A percentile compares a stretch with the other conserved stretches of the same genome.
Evolutionary conservation across 2,888 invertebrate genomes (phyloP).

Genomic region (Meta bourneti): DNA sequence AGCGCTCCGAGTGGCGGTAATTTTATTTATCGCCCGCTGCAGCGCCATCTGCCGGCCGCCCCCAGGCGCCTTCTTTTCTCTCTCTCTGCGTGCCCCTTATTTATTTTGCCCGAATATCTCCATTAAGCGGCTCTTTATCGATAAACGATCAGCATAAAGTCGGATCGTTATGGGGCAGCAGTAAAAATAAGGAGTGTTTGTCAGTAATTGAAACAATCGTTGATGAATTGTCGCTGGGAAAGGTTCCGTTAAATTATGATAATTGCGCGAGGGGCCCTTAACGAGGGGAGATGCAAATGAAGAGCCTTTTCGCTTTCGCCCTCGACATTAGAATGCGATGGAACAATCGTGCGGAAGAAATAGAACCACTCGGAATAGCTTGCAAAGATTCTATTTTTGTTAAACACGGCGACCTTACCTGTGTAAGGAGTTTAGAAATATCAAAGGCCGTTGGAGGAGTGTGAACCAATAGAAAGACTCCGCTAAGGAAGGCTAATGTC

Average conservation of each 20-base stretch:
- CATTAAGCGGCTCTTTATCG: conserved; percentile 71
- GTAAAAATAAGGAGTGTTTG: conserved; percentile 33
- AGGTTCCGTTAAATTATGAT: conserved; percentile 68
- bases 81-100: conserved; percentile 6
- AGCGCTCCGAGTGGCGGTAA: conserved; percentile 69
- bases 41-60: conserved; percentile 71
- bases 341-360: no score
- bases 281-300: conserved; percentile 69
- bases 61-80: conserved; percentile 42
- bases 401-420: no score
- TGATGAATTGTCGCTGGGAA: conserved; percentile 56
- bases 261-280: conserved; percentile 59
- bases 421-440: no score
- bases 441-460: no score
- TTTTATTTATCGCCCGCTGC: conserved; percentile 67
- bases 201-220: conserved; percentile 67
- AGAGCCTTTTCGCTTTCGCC: background rate
- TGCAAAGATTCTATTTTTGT: no score
- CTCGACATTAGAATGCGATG: no score
- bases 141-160: conserved; percentile 74
- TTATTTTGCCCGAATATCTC: conserved; percentile 54
- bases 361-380: no score
- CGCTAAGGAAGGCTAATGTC: no score
- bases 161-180: conserved; percentile 60
- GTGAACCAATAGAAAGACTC: no score